These are phyloP conservation scores for Eulemur rubriventer DNA, from an alignment of 2,797 vertebrate species.

Conservation along the genomic window DNA sequence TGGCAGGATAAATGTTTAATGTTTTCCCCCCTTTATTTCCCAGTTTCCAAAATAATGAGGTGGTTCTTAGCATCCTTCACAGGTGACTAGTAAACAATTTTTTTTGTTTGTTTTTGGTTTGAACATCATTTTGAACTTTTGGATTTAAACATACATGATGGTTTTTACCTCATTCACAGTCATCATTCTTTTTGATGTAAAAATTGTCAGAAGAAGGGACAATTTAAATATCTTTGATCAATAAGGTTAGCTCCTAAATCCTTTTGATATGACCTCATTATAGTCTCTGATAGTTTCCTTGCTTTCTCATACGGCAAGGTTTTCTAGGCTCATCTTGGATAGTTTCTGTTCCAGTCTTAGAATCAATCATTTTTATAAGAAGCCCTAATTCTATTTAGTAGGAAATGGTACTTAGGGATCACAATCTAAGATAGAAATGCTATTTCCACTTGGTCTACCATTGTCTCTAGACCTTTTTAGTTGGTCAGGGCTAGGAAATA, in stretches of 20 bases:
- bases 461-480: background rate
- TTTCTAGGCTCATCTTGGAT: background rate
- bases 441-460: slow-evolving; percentile 13
- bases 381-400: background rate
- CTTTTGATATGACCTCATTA: background rate
- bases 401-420: background rate
- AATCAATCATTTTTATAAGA: slow-evolving; percentile 20
- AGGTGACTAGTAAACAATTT: background rate
- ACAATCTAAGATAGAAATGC: background rate
- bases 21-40: background rate
- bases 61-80: background rate
- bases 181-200: slow-evolving; percentile 27
- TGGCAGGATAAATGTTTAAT: background rate
- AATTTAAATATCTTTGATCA: background rate
- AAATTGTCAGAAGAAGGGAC: background rate
- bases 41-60: background rate
- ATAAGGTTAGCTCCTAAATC: background rate
- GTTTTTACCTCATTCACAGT: background rate
- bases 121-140: slow-evolving; percentile 38
- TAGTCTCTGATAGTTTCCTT: background rate
- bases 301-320: background rate
- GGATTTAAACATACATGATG: background rate
- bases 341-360: background rate
- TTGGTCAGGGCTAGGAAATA: slow-evolving; percentile 24
- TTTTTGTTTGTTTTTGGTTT: background rate